Evolutionary conservation across 2,797 vertebrate genomes (phyloP).

Genomic region (Taenioides sp.): DNA sequence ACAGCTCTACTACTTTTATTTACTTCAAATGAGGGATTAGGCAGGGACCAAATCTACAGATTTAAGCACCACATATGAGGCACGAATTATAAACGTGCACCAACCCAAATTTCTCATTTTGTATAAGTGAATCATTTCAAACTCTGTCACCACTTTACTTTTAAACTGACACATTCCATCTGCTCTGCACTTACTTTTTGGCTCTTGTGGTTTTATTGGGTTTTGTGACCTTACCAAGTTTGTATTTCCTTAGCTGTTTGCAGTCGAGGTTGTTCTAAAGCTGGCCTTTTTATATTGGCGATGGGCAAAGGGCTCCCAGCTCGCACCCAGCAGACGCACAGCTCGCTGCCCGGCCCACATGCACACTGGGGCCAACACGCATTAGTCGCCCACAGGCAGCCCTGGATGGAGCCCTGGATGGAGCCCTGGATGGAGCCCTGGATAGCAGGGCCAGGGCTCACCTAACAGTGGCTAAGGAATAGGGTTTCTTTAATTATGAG

Average conservation of each 20-base stretch:
- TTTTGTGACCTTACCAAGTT: slow-evolving; percentile 47
- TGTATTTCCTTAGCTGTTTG: slow-evolving; percentile 54
- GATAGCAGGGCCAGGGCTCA: slow-evolving; percentile 66
- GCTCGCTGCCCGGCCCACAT: slow-evolving; percentile 64
- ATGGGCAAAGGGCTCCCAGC: slow-evolving; percentile 62
- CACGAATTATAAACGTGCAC: slow-evolving; percentile 65
- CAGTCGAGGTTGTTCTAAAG: slow-evolving; percentile 45
- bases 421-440: slow-evolving; percentile 66
- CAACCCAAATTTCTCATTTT: slow-evolving; percentile 64
- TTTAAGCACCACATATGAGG: slow-evolving; percentile 65
- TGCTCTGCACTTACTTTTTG: slow-evolving; percentile 42
- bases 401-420: slow-evolving; percentile 65
- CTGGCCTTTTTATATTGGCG: slow-evolving; percentile 44
- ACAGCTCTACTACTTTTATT: slow-evolving; percentile 83
- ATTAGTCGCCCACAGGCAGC: slow-evolving; percentile 71
- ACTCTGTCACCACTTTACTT: slow-evolving; percentile 49
- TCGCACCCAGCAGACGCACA: slow-evolving; percentile 61
- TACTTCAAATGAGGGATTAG: slow-evolving; percentile 83
- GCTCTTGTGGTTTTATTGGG: slow-evolving; percentile 40
- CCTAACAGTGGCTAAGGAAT: slow-evolving; percentile 77
- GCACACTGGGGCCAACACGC: slow-evolving; percentile 64
- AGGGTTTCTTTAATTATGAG: slow-evolving; percentile 80
- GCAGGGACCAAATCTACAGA: slow-evolving; percentile 66
- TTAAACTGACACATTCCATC: slow-evolving; percentile 43
- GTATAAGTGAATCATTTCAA: slow-evolving; percentile 33